Evolutionary conservation across 2,888 invertebrate genomes (phyloP), one percentile per base, ranked within the genome.

Genomic region (Unio delphinus): DNA sequence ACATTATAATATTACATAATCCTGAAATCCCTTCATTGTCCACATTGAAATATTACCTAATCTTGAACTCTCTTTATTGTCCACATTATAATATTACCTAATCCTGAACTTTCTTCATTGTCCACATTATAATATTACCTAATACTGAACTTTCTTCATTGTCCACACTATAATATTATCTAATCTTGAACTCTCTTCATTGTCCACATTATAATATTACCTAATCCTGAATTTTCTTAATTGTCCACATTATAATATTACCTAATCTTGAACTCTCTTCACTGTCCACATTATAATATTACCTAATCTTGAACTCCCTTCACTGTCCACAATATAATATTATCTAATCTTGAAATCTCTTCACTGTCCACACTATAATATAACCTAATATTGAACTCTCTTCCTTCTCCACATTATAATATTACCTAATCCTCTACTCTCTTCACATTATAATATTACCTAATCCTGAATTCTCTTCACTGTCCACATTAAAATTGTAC

Each of bases 381-480:
- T 82, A 67, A 89, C 89, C 88, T 11, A 91, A 73, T 88, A 98
- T 98, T 92, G 28, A 3, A 28, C 28, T 28, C 1, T n/a, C n/a
- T n/a, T n/a, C 2, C 28, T 28, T 34, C 34, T 34, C 34, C 34
- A 34, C 34, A 34, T 34, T 5, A 7, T 34, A 34, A 34, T 34
- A 82, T 82, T 68, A 89, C 89, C 88, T 11, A 91, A 73, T 88
- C 98, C n/a, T n/a, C n/a, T n/a, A n/a, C n/a, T n/a, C n/a, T n/a
- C n/a, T n/a, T n/a, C n/a, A 23, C 23, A 23, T 23, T 23, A 23
- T 23, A 23, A 23, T 23, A 23, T 23, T 23, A 23, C 23, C 23
- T 23, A 23, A 23, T 23, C 23, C 23, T 23, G 23, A 23, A 23
- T 0, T 23, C 0, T 23, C 23, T 23, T 23, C 23, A 23, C 0